These are phyloP conservation scores for Torymus auratus DNA, from an alignment of 2,888 invertebrate species.

Conservation along the genomic window DNA sequence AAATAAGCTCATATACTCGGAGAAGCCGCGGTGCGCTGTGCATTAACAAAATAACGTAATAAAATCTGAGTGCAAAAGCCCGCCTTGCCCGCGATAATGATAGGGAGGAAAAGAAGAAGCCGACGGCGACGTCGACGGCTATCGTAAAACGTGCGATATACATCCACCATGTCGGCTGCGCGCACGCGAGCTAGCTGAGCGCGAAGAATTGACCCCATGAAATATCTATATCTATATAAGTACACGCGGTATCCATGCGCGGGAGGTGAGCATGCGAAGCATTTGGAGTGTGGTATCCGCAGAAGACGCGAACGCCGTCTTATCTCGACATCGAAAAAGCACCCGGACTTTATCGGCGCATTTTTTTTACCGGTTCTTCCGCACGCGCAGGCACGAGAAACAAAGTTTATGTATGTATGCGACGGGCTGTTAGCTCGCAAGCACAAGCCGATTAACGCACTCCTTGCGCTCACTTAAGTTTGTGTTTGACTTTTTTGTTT, in stretches of 20 bases:
- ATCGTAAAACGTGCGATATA: constrained; percentile 69
- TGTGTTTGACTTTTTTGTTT: constrained; percentile 17
- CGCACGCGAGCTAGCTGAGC: constrained; percentile 64
- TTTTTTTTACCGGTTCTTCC: constrained; percentile 46
- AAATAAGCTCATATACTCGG: constrained; percentile 62
- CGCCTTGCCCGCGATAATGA: constrained; percentile 45
- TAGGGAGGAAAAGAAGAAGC: neutral
- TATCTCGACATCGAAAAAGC: constrained; percentile 34
- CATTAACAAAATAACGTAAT: constrained; percentile 76
- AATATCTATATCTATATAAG: constrained; percentile 53
- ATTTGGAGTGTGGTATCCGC: constrained; percentile 45
- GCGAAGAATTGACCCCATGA: constrained; percentile 70
- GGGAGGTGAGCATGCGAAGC: constrained; percentile 31
- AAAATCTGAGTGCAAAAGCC: constrained; percentile 70
- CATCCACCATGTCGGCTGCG: constrained; percentile 67
- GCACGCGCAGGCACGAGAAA: constrained; percentile 41
- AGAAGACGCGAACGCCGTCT: constrained; percentile 23
- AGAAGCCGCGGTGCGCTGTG: constrained; percentile 61
- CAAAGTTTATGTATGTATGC: constrained; percentile 46
- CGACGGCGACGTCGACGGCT: constrained; percentile 55
- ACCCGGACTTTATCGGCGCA: constrained; percentile 43
- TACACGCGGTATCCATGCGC: too few species aligned
- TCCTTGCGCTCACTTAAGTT: constrained; percentile 25
- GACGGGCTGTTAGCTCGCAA: constrained; percentile 39
- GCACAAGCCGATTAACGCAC: constrained; percentile 24